Conservation (phyloP, 2,113 vertebrate genomes). For the Tachuris rubrigastra region DNA sequence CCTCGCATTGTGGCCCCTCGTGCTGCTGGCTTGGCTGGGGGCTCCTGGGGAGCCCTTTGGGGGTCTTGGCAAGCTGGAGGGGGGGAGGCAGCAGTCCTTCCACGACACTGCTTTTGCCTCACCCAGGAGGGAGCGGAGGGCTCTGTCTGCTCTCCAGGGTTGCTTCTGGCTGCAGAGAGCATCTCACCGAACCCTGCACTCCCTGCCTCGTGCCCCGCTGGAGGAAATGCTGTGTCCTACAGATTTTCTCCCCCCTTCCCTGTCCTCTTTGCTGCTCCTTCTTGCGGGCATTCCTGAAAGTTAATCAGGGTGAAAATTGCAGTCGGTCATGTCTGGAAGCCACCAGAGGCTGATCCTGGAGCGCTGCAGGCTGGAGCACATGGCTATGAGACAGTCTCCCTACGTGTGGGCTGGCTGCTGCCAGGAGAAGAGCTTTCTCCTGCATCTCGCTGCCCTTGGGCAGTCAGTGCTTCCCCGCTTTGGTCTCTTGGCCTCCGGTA, state of each 20-base stretch:
- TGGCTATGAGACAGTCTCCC: constrained; percentile 27
- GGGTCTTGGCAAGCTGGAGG: neutral
- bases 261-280: constrained; percentile 36
- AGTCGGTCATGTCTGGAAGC: constrained; percentile 73
- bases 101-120: neutral
- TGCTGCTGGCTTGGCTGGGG: neutral
- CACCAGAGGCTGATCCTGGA: constrained; percentile 51
- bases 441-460: neutral
- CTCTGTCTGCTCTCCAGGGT: neutral
- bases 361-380: constrained; percentile 53
- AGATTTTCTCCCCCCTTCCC: neutral
- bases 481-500: neutral
- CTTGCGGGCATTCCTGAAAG: constrained; percentile 72
- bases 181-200: neutral
- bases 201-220: neutral
- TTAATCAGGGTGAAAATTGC: constrained; percentile 79
- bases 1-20: neutral
- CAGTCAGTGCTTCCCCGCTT: neutral
- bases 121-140: rapidly evolving
- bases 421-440: constrained; percentile 37
- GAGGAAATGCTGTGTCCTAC: neutral
- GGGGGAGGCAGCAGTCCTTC: neutral
- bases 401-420: constrained; percentile 35
- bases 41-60: neutral
- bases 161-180: neutral